Evolutionary conservation across 2,888 invertebrate genomes (phyloP), one percentile per base, ranked within the genome.

Genomic region (Sarcophaga rosellei): DNA sequence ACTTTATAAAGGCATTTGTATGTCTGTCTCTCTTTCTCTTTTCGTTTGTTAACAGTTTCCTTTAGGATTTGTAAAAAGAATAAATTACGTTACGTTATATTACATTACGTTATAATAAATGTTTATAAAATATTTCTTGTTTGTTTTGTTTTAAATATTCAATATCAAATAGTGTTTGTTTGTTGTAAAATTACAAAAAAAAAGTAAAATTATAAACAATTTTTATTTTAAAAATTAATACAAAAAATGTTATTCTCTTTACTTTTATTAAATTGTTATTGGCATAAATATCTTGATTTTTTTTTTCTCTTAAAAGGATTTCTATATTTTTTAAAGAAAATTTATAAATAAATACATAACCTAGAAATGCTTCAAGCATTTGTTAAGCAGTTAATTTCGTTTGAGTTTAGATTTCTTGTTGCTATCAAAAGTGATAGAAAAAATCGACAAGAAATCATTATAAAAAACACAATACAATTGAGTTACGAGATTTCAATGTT

Each of bases 321-420:
- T 15, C 17, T 15, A 53, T 53, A 17, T 53, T 4, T 1, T 4
- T 35, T 23, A 65, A 74, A 73, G 20, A 53, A 20, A 61, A 65
- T 80, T 53, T 15, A 53, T 53, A 53, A 53, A 53, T 15, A 53
- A 53, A 53, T 53, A n/a, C n/a, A n/a, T n/a, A 53, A 17, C 17
- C 53, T 53, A 15, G 12, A 15, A 61, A 20, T 80, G 73, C 72
- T 66, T 80, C 20, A 59, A 80, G 80, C 73, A 53, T 63, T 70
- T 53, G 15, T 76, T 81, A 77, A 68, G 65, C 65, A 70, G 70
- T 23, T 79, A 79, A 44, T 69, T 74, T 59, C 62, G 62, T 69
- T 53, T 62, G 12, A 70, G 5, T 53, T 23, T 70, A 25, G 5
- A 53, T 68, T 17, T 68, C n/a, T 44, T 66, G 15, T 44, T 35